Evolutionary conservation across 2,888 invertebrate species (phyloP), one percentile per base, ranked within the genome.

Genomic region (Marasmarcha lunaedactyla): DNA sequence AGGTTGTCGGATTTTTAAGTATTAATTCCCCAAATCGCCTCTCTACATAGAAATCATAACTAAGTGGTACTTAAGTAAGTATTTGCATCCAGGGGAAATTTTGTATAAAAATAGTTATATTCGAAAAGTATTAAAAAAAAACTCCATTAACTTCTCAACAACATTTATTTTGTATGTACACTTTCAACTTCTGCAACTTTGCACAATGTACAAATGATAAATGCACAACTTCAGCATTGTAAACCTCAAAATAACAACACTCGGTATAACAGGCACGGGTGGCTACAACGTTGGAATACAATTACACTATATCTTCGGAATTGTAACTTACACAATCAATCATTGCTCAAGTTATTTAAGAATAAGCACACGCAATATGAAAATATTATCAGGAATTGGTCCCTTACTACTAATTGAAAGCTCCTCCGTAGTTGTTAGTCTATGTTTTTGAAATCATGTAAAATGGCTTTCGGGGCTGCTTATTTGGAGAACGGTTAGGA

Each of bases 151-250:
- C 54, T 44, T 65, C 53, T 66, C 63, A 78, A 74, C 73, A 79
- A 78, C 78, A 78, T 81, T 79, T 81, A 81, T 76, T 78, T 73
- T 71, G 63, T 71, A 74, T 78, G 73, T 78, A 81, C 77, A 83
- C 72, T 72, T 52, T 61, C 65, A 68, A 63, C 67, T 65, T 71
- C 7, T 58, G 57, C 59, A 67, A 61, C 57, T 67, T 74, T 74
- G 74, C 71, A 74, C 70, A 74, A 66, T 72, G 76, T 78, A 78
- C 78, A 77, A 78, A 76, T 74, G 77, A 72, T 81, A 83, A 81
- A 83, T 81, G 83, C 83, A 83, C 81, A 81, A 81, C 77, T 74
- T 78, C 79, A 79, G 79, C 79, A 79, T 78, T 72, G 74, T 70
- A 79, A 34, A 34, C 34, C 12, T 14, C 14, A 34, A 14, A 12